These are phyloP conservation scores for Chaetops frenatus DNA, from an alignment of 2,113 vertebrate species.

Conservation along the genomic window DNA sequence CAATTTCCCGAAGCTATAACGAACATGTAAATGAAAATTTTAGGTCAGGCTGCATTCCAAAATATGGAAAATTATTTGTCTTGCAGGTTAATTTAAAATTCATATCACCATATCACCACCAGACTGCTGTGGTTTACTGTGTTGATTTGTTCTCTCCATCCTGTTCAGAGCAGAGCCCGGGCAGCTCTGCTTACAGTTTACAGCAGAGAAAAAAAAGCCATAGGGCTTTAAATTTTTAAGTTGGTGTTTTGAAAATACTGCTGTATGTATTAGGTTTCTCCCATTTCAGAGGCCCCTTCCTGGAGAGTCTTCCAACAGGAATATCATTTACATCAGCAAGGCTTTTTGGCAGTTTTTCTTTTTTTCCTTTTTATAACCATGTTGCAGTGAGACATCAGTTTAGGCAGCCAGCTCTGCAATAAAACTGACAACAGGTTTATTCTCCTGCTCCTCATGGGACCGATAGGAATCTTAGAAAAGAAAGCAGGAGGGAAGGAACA, in stretches of 20 bases:
- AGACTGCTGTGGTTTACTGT: neutral
- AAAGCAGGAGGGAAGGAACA: constrained; percentile 45
- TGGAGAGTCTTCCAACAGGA: constrained; percentile 56
- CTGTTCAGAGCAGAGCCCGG: neutral
- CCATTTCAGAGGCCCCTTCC: constrained; percentile 46
- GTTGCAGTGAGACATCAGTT: constrained; percentile 61
- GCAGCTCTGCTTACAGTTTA: neutral
- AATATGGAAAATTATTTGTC: neutral
- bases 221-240: constrained; percentile 57
- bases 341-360: constrained; percentile 56
- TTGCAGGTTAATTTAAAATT: neutral
- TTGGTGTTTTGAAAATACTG: constrained; percentile 50
- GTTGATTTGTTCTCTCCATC: neutral
- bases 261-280: constrained; percentile 50
- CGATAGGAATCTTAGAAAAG: constrained; percentile 57
- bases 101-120: neutral
- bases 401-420: constrained; percentile 58
- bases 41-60: neutral
- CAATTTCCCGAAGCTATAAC: neutral
- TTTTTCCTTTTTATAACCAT: constrained; percentile 50
- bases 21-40: neutral
- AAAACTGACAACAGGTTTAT: constrained; percentile 64
- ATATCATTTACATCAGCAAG: constrained; percentile 61
- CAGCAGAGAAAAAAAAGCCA: neutral
- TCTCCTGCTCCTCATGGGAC: constrained; percentile 50